Percentiles rank a stretch among this genome's conserved stretches.
Evolutionary conservation across 2,888 invertebrate genomes (phyloP).

Genomic region (Camponotus fellah): DNA sequence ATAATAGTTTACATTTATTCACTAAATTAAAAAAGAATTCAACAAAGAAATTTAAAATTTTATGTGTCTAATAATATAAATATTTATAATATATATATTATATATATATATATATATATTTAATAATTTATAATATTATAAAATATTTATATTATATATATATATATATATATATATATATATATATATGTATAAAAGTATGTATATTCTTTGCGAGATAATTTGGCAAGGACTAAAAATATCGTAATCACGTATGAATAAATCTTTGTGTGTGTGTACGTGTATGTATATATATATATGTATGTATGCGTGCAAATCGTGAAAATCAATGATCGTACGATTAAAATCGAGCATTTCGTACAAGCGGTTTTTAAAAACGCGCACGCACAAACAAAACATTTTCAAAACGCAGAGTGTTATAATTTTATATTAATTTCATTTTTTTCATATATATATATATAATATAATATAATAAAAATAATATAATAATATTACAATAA

Average conservation of each 20-base stretch:
- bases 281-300: not conserved
- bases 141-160: not conserved
- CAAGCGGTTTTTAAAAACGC: not conserved
- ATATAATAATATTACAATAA: conserved; percentile 69
- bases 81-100: too few species aligned
- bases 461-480: conserved; percentile 46
- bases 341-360: not conserved
- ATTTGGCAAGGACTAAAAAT: conserved; percentile 43
- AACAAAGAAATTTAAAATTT: not conserved
- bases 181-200: conserved; percentile 4
- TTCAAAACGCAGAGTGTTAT: conserved; percentile 69
- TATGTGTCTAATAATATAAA: not conserved
- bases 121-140: too few species aligned
- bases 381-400: conserved; percentile 48
- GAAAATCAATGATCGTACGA: conserved; percentile 2
- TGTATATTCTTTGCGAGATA: conserved; percentile 23
- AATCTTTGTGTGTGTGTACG: not conserved
- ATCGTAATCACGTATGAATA: conserved; percentile 25
- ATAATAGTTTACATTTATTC: conserved; percentile 5
- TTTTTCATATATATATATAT: conserved; percentile 55
- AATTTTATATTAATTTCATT: conserved; percentile 82
- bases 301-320: not conserved
- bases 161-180: not conserved
- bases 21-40: conserved; percentile 10
- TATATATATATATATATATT: too few species aligned